A percentile compares a stretch with the other conserved stretches of the same genome.
phyloP scores from a whole-genome alignment of 2,113 vertebrate species.

The Dicrurus megarhynchus region DNA sequence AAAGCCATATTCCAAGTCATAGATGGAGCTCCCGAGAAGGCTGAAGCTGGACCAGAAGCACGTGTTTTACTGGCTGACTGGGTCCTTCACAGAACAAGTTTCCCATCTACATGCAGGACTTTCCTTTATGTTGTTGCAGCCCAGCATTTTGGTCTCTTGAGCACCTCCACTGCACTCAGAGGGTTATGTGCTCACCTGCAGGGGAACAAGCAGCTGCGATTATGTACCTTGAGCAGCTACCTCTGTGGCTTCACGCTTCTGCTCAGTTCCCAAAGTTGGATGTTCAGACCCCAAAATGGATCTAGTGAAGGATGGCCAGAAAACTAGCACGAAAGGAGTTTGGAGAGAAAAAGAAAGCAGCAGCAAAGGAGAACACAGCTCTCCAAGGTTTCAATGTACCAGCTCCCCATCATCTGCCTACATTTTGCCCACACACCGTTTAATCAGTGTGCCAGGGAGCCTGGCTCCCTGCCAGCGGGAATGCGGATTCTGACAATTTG shows the following conservation, averaged over 20 bases:
- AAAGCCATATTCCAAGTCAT: fast-evolving
- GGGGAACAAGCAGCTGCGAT: neutral
- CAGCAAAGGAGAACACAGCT: neutral
- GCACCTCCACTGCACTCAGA: neutral
- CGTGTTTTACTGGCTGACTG: neutral
- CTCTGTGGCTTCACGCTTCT: neutral
- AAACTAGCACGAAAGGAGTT: neutral
- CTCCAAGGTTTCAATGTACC: neutral
- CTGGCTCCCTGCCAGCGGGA: neutral
- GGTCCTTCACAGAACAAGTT: neutral
- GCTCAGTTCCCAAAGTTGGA: neutral
- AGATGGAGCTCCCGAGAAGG: neutral
- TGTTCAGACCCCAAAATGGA: neutral
- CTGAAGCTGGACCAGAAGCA: neutral
- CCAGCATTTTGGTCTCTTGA: neutral
- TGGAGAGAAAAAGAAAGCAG: neutral
- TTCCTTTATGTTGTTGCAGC: neutral
- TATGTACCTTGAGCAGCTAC: neutral
- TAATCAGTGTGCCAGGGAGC: neutral
- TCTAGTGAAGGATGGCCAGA: neutral
- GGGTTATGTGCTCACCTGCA: neutral
- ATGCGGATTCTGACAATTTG: neutral
- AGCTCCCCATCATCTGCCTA: neutral
- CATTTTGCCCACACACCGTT: neutral
- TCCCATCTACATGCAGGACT: neutral